Evolutionary conservation across 1,140 invertebrate species (phyloP), one percentile per base, ranked within the genome.

Genomic region (Euwallacea fornicatus): DNA sequence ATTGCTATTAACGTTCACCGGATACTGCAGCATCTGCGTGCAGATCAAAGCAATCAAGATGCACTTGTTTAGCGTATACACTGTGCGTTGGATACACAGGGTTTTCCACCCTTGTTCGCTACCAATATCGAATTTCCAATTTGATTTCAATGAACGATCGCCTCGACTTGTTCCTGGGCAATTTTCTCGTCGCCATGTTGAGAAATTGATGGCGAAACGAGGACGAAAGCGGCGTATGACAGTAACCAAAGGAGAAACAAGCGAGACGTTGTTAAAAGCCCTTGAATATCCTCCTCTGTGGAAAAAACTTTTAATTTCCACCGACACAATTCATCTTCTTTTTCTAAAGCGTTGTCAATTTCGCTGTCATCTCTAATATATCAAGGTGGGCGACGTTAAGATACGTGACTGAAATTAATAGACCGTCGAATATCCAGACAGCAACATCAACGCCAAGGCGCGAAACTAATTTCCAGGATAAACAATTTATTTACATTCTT

Each of bases 11-110:
- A 72, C 73, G 80, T 81, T 79, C 65, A 81, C 78, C 80, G 79
- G 78, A 80, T 81, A 77, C 79, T 78, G 75, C 77, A 78, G 79
- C 79, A 80, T 79, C 78, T 80, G 78, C 75, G 76, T 77, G 60
- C 60, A 77, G 78, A 79, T 78, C 78, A 81, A 81, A 80, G 80
- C 74, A 81, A 81, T 81, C 80, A 81, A 79, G 78, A 79, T 78
- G 78, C 80, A 81, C 80, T 81, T 81, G 79, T 81, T 79, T 78
- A 76, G 77, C 75, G 75, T 78, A 73, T 76, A 73, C 71, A 75
- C 75, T 64, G 72, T 77, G 72, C 60, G 53, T 64, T 66, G 71
- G 55, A 71, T 60, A 68, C 43, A 42, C 70, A 41, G 47, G 50
- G 62, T 33, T 42, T 62, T 42, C 66, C 43, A 62, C 53, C 66